Evolutionary conservation across 2,113 vertebrate genomes (phyloP), one percentile per base, ranked within the genome.

Genomic region (Pseudopodoces humilis): DNA sequence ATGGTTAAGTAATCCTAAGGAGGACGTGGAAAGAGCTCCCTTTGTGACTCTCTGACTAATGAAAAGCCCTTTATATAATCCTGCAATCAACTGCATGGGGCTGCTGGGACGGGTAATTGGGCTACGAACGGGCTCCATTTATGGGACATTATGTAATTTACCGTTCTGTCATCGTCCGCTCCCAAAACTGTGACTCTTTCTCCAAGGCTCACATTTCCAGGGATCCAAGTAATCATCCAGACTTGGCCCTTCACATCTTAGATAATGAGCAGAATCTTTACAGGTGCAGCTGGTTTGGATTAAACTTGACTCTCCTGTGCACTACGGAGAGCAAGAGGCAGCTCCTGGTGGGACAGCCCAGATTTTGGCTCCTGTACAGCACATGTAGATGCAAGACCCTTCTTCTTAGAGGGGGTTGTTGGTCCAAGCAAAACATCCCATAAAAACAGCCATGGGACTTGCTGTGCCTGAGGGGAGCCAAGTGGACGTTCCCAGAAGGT

Each of bases 11-110:
- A 95, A 96, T 83, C 81, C 95, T 50, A 78, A 91, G 68, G 88
- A 92, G 77, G 91, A 88, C 75, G 10, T 90, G 94, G 88, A 96
- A 91, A 92, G 83, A 93, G 80, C 91, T 96, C 90, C 93, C 94
- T 96, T 94, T 94, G 86, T 95, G 90, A 52, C 92, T 72, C 92
- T 94, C 92, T 90, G 83, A 92, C 91, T 94, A 96, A 97, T 96
- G 93, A 97, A 96, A 96, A 97, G 96, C 85, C 80, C 85, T 96
- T 96, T 96, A 92, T 94, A 90, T 97, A 96, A 97, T 75, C 52
- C 89, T 97, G 90, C 93, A 97, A 96, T 97, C 97, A 97, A 85
- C 77, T 55, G 90, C 92, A 94, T 95, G 95, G 93, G 84, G 93
- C 91, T 89, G 94, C 94, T 90, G 87, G 94, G 95, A 93, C 1